These are phyloP conservation scores for Pyrgilauda ruficollis DNA, from an alignment of 2,113 vertebrate species.

Conservation along the genomic window DNA sequence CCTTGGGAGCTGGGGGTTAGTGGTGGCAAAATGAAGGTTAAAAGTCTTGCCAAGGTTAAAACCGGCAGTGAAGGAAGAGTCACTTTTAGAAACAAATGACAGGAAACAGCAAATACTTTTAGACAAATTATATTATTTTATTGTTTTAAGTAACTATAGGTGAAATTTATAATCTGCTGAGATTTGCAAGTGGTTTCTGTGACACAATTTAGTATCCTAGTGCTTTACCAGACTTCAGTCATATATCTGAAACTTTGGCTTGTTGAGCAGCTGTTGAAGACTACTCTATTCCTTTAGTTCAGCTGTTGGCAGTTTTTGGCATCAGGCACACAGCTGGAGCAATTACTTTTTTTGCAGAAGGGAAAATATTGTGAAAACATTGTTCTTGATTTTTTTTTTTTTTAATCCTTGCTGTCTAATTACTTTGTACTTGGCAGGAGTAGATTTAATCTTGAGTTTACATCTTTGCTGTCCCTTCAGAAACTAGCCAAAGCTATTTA, in stretches of 20 bases:
- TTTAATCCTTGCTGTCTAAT: background rate
- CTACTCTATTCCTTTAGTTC: background rate
- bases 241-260: background rate
- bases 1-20: background rate
- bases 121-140: background rate
- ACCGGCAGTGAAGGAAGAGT: background rate
- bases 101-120: background rate
- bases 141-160: background rate
- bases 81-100: background rate
- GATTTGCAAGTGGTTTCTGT: background rate
- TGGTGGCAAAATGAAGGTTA: background rate
- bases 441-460: background rate
- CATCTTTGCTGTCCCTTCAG: background rate
- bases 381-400: background rate
- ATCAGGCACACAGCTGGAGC: background rate
- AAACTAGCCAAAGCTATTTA: background rate
- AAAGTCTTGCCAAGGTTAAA: background rate
- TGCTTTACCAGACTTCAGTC: background rate
- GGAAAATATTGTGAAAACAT: background rate
- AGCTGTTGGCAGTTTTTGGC: background rate
- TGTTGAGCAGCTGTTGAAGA: background rate
- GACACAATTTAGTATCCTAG: background rate
- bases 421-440: constrained; percentile 1
- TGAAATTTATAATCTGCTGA: background rate
- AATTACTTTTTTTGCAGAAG: background rate